phyloP scores from a whole-genome alignment of 1,140 invertebrate genomes.

The Leptinotarsa texana region DNA sequence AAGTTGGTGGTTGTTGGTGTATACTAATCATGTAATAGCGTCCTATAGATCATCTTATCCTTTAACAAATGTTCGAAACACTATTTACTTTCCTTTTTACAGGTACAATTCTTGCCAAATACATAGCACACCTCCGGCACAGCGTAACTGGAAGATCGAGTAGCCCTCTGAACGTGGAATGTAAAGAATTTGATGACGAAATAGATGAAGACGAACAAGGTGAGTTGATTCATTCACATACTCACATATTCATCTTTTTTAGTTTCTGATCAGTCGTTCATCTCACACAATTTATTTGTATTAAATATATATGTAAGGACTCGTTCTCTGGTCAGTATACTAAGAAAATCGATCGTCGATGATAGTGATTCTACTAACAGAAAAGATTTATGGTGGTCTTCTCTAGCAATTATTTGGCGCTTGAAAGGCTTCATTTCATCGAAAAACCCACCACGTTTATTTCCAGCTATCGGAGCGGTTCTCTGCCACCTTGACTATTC shows the following conservation, averaged over 20 bases:
- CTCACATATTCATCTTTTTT: neutral
- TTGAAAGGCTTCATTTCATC: constrained; percentile 31
- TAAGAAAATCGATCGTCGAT: neutral
- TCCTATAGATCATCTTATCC: no score
- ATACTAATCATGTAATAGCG: no score
- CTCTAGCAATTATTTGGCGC: constrained; percentile 23
- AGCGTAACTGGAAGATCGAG: constrained; percentile 58
- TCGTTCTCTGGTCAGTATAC: neutral
- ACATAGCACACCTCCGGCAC: constrained; percentile 58
- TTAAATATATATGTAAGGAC: neutral
- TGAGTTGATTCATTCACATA: constrained; percentile 15
- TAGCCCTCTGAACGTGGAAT: constrained; percentile 56
- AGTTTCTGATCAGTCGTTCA: no score
- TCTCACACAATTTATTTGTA: no score
- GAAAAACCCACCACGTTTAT: constrained; percentile 40
- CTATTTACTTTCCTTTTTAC: constrained; percentile 1
- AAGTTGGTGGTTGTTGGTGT: no score
- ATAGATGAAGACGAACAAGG: constrained; percentile 44
- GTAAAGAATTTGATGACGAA: constrained; percentile 40
- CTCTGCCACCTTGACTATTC: constrained; percentile 35
- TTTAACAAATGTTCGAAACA: neutral
- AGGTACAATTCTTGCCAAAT: constrained; percentile 57
- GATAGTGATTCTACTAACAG: neutral
- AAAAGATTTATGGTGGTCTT: constrained; percentile 9
- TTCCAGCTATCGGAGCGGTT: constrained; percentile 22